phyloP scores from a whole-genome alignment of 2,797 vertebrate genomes.

The Epinephelus awoara region DNA sequence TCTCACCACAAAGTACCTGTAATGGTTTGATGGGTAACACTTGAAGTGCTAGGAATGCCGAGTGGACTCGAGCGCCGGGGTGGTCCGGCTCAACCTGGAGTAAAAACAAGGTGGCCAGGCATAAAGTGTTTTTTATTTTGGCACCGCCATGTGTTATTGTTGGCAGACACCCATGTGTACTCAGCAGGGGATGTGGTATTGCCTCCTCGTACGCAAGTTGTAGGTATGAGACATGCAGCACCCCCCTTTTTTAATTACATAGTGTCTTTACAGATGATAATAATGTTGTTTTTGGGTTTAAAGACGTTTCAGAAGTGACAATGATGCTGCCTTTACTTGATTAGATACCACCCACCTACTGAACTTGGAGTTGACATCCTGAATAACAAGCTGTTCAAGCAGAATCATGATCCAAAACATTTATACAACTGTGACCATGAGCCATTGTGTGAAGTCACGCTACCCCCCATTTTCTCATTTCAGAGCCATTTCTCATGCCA shows the following conservation, averaged over 20 bases:
- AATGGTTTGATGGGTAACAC: constrained; percentile 69
- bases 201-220: constrained; percentile 48
- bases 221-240: constrained; percentile 39
- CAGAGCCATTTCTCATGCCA: constrained; percentile 35
- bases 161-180: constrained; percentile 69
- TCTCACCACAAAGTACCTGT: constrained; percentile 62
- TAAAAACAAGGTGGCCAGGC: constrained; percentile 66
- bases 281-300: constrained; percentile 46
- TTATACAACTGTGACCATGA: constrained; percentile 54
- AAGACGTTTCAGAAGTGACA: constrained; percentile 36
- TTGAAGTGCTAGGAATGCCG: constrained; percentile 63
- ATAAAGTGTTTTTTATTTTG: constrained; percentile 73
- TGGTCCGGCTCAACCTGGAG: constrained; percentile 73
- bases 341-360: constrained; percentile 49
- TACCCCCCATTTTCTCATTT: constrained; percentile 38
- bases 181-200: constrained; percentile 58
- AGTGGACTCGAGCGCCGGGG: constrained; percentile 60
- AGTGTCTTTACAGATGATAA: constrained; percentile 52
- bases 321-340: constrained; percentile 17
- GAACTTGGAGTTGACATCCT: constrained; percentile 55
- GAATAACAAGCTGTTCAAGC: constrained; percentile 66
- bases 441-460: constrained; percentile 40
- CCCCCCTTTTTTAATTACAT: constrained; percentile 22
- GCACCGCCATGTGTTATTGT: constrained; percentile 75
- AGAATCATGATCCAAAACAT: constrained; percentile 67